Evolutionary conservation across 2,888 invertebrate genomes (phyloP).

Genomic region (Hetaerina titia): DNA sequence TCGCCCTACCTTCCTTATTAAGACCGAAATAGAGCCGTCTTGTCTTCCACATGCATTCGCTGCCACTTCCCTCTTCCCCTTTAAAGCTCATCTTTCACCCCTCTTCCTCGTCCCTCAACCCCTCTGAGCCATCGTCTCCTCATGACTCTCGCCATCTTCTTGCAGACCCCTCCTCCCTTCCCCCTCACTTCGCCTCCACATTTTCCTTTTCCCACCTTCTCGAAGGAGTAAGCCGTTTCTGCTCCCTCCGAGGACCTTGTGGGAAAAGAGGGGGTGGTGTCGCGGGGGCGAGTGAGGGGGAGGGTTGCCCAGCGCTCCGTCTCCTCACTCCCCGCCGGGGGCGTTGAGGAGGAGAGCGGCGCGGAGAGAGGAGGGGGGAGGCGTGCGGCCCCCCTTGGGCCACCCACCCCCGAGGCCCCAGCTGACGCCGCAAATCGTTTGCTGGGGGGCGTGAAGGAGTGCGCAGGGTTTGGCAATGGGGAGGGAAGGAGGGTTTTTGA

Average conservation of each 20-base stretch:
- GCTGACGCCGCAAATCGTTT: slow-evolving; percentile 66
- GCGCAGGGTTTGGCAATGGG: background rate
- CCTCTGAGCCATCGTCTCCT: slow-evolving; percentile 24
- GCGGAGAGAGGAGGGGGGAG: background rate
- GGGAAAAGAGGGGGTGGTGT: too few species aligned
- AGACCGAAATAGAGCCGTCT: background rate
- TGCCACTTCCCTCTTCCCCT: slow-evolving; percentile 34
- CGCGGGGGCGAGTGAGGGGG: too few species aligned
- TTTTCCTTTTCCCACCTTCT: background rate
- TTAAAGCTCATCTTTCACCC: slow-evolving; percentile 56
- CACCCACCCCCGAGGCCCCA: slow-evolving; percentile 34
- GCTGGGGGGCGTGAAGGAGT: background rate
- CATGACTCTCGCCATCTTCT: slow-evolving; percentile 59
- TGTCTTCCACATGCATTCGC: background rate
- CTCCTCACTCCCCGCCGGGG: background rate
- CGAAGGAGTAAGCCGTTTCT: background rate
- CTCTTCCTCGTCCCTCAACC: background rate
- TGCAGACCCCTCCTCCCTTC: background rate
- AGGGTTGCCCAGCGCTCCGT: background rate
- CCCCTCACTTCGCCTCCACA: too few species aligned
- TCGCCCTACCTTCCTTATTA: slow-evolving; percentile 4
- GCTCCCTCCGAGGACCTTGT: background rate
- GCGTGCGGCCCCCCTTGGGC: background rate
- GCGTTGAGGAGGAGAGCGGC: background rate
- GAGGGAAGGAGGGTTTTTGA: slow-evolving; percentile 4